Conservation (phyloP, 1,140 invertebrate species). For the Druon quercuslanigerum region DNA sequence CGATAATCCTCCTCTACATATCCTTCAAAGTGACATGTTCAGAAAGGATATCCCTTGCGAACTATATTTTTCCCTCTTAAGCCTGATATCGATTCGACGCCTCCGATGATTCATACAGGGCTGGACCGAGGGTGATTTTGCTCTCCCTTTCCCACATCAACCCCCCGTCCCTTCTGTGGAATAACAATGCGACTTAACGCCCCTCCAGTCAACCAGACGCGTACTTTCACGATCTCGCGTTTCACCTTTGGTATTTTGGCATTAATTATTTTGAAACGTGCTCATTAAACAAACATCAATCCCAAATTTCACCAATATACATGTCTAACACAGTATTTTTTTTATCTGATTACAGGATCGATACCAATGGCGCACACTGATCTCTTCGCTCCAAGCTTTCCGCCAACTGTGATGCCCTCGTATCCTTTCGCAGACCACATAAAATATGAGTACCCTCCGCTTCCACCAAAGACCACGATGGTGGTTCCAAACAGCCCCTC, state of each 20-base stretch:
- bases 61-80: slow-evolving; percentile 25
- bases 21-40: slow-evolving; percentile 7
- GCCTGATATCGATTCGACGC: slow-evolving; percentile 67
- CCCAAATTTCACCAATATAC: too few relatives aligned
- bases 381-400: slow-evolving; percentile 62
- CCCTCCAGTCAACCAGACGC: slow-evolving; percentile 37
- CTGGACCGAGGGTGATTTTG: slow-evolving; percentile 62
- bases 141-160: slow-evolving; percentile 63
- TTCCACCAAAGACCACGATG: slow-evolving; percentile 54
- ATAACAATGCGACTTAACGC: slow-evolving; percentile 61
- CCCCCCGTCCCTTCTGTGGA: slow-evolving; percentile 44
- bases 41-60: slow-evolving; percentile 18
- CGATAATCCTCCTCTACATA: slow-evolving; percentile 40
- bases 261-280: too few relatives aligned
- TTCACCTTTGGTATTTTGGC: slow-evolving; percentile 15
- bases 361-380: slow-evolving; percentile 67
- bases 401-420: slow-evolving; percentile 60
- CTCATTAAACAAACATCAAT: too few relatives aligned
- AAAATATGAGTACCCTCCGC: slow-evolving; percentile 61
- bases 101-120: slow-evolving; percentile 69
- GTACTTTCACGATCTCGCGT: slow-evolving; percentile 13
- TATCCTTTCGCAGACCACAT: slow-evolving; percentile 64
- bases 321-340: slow-evolving; percentile 4
- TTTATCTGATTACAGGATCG: slow-evolving; percentile 62
- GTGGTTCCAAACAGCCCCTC: slow-evolving; percentile 45